A percentile compares a stretch with the other conserved stretches of the same genome.
phyloP scores from a whole-genome alignment of 2,113 vertebrate genomes.

The Anolis sagrei region DNA sequence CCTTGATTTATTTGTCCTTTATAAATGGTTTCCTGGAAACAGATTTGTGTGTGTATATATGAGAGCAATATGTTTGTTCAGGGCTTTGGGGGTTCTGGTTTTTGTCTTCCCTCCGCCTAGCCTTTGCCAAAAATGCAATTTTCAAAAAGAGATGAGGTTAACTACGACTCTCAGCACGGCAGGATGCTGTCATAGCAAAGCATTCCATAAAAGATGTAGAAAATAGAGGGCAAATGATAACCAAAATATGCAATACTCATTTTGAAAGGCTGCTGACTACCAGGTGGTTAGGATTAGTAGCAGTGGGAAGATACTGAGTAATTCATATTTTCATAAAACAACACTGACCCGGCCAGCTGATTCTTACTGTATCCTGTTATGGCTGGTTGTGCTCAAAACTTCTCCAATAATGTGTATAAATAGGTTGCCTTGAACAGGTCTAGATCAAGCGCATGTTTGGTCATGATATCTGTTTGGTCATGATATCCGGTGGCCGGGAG shows the following conservation, averaged over 20 bases:
- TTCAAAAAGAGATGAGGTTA: conserved; percentile 16
- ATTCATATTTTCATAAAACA: too few relatives aligned
- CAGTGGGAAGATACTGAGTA: not conserved
- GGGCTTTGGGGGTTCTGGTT: not conserved
- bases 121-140: conserved; percentile 30
- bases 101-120: not conserved
- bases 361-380: not conserved
- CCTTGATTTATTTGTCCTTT: conserved; percentile 25
- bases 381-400: not conserved
- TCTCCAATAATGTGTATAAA: too few relatives aligned
- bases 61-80: not conserved
- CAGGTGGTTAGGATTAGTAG: not conserved
- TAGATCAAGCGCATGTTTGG: too few relatives aligned
- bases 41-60: not conserved
- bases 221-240: not conserved
- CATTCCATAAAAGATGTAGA: not conserved
- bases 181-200: not conserved
- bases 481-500: too few relatives aligned
- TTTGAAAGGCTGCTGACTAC: not conserved
- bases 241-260: not conserved
- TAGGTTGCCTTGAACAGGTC: too few relatives aligned
- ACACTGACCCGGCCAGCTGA: not conserved
- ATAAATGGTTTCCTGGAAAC: conserved; percentile 35
- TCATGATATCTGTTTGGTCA: too few relatives aligned
- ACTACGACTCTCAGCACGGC: not conserved